Base-by-base conservation (phyloP, 2,888 invertebrate genomes). In the Dryocosmus kuriphilus region DNA sequence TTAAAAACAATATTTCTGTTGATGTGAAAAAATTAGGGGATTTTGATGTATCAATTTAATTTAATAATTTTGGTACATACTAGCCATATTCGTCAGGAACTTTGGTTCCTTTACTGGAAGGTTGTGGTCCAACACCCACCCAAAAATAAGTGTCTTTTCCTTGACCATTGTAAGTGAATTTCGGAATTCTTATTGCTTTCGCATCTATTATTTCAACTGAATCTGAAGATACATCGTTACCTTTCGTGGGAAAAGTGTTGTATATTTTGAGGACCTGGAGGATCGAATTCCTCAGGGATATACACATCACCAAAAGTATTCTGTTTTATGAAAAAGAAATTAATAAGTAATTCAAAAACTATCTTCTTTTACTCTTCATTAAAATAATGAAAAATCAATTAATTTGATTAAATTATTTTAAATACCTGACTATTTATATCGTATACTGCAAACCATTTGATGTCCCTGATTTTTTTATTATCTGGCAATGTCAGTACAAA, bases 41-140 rank as follows among this genome's bases (percentile, higher is more conserved):
- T n/a, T 65, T 62, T 61, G 3, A 51, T 55, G 1, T 8, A 55
- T 27, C 14, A 65, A 76, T 74, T 61, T 27, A 55, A 63, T 24
- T 41, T 74, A 79, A 8, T 35, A 57, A 63, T 74, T 22, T 55
- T 38, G 27, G n/a, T 73, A 94, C 97, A 95, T 92, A 98, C 97
- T 97, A 98, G 93, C 98, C 98, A 86, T 96, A 94, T 92, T 98
- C 98, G 91, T 98, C 97, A 0, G 98, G 97, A 81, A 98, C 95
- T 92, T 95, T 96, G 84, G 92, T 93, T 0, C 98, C 98, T 86
- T 96, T 95, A 63, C 95, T 94, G 16, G 95, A 96, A 0, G 98
- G 97, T 89, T 97, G 97, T 32, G 98, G 96, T 0, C 98, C 98
- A 78, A 96, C 95, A 14, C 98, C 98, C 0, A 96, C 95, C 96